Evolutionary conservation across 92 coral and sea anemone species (phyloP).

Genomic region (Phymanthus crucifer): DNA sequence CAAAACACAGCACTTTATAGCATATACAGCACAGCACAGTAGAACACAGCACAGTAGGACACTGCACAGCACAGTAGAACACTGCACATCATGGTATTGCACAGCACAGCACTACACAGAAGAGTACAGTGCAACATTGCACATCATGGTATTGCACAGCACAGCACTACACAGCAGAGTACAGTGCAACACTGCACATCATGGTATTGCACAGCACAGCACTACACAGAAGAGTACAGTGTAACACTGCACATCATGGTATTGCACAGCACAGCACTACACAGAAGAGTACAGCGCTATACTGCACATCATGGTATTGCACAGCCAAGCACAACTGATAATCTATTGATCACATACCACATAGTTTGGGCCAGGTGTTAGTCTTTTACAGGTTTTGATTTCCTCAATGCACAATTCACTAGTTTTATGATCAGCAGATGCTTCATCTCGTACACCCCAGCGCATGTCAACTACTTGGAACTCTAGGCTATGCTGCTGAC

Average conservation of each 20-base stretch:
- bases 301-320: neutral
- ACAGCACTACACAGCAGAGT: neutral
- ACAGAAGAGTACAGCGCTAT: neutral
- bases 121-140: neutral
- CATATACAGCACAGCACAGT: neutral
- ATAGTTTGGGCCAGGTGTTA: slow-evolving; percentile 83
- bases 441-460: slow-evolving; percentile 91
- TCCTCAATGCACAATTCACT: slow-evolving; percentile 80
- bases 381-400: slow-evolving; percentile 76
- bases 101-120: neutral
- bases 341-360: slow-evolving; percentile 73
- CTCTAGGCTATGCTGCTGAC: slow-evolving; percentile 84
- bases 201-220: neutral
- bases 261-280: neutral
- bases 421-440: slow-evolving; percentile 89
- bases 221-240: neutral
- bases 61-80: neutral
- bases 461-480: slow-evolving; percentile 93
- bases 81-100: neutral
- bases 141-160: neutral
- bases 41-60: neutral
- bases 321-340: too few relatives aligned
- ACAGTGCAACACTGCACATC: neutral
- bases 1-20: neutral
- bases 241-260: neutral